These are phyloP conservation scores for Acomys russatus DNA, from an alignment of 2,797 vertebrate species.

Conservation along the genomic window DNA sequence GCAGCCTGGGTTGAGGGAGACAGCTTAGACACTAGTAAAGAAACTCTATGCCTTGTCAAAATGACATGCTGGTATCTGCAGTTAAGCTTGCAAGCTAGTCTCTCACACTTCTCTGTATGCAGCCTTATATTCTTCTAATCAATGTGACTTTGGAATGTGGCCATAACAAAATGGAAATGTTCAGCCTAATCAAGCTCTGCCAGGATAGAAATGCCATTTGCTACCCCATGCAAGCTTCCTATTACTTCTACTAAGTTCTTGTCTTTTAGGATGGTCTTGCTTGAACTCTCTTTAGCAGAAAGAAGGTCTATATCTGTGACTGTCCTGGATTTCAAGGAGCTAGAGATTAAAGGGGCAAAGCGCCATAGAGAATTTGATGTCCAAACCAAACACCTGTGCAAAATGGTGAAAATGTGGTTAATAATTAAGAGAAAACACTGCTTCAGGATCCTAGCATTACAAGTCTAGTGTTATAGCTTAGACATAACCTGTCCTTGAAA, in stretches of 20 bases:
- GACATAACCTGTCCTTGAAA: neutral
- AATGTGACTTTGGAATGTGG: neutral
- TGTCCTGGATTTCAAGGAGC: constrained; percentile 41
- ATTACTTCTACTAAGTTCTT: neutral
- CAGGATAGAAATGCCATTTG: constrained; percentile 11
- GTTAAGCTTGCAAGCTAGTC: constrained; percentile 26
- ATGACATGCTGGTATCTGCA: constrained; percentile 59
- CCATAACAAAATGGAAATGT: neutral
- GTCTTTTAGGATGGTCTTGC: neutral
- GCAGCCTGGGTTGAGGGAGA: constrained; percentile 59
- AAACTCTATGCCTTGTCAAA: constrained; percentile 70
- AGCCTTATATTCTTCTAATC: constrained; percentile 5
- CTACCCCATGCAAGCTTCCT: neutral
- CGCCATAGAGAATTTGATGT: neutral
- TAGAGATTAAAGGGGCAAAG: neutral
- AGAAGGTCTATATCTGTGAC: neutral
- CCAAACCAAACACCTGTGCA: constrained; percentile 42
- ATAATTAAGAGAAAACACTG: neutral
- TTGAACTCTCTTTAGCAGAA: neutral
- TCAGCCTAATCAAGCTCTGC: neutral
- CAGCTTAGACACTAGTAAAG: constrained; percentile 63
- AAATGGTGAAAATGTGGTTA: constrained; percentile 25
- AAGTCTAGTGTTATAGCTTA: neutral
- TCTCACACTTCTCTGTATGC: constrained; percentile 36
- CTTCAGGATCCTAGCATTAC: neutral